Base-by-base conservation (phyloP, 2,888 invertebrate species). In the Idaea straminata region DNA sequence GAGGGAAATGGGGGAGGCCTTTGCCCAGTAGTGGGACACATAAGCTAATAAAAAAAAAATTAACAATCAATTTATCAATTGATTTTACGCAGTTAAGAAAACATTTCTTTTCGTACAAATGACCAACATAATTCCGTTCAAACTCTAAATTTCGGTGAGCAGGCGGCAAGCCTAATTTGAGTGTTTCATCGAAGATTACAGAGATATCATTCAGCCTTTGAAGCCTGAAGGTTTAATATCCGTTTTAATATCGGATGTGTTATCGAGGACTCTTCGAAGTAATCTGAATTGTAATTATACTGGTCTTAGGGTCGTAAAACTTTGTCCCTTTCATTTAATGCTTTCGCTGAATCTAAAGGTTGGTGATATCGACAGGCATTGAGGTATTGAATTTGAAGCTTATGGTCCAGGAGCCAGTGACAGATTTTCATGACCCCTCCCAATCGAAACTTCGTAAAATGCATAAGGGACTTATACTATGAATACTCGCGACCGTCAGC, bases 251-350 rank as follows among this genome's bases (percentile, higher is more conserved):
- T 71, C 64, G 63, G 67, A 69, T 71, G 69, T 64, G 68, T 69
- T 72, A 68, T 66, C 62, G 64, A 64, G 65, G 70, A 65, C 13
- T 47, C 67, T 73, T 68, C 69, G 66, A 66, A 73, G 73, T 76
- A 77, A 83, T 83, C 78, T 77, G 74, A 62, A 71, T 69, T 74
- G 75, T 78, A 72, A 77, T 72, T 76, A 76, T 68, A 66, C 69
- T 66, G 64, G 15, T 16, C 61, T 66, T 62, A 70, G 64, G 47
- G 47, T 73, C 77, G 69, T 77, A 76, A 78, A 78, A 69, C 71
- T 59, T 25, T 59, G 61, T 47, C 47, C 47, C 47, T 47, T 25
- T 47, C 47, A 10, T 47, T 47, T 47, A 10, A 47, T 47, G 47
- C 6, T 47, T 47, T 47, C 10, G 47, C 10, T 47, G 10, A 10